These are phyloP conservation scores for Patella pellucida DNA, from an alignment of 2,888 invertebrate genomes.

Conservation along the genomic window DNA sequence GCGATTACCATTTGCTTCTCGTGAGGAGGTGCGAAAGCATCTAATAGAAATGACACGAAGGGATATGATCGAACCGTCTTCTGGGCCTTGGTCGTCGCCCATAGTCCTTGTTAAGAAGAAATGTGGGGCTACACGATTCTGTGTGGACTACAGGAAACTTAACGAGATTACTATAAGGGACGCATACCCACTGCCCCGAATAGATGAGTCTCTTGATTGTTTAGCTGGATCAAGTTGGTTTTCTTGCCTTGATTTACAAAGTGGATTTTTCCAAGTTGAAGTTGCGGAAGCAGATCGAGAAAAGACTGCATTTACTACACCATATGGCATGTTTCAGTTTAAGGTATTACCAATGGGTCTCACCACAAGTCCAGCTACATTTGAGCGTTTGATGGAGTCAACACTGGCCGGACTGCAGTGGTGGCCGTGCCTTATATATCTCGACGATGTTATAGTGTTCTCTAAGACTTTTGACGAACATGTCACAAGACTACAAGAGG, in stretches of 20 bases:
- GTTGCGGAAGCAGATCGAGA: slow-evolving; percentile 7
- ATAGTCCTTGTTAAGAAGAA: not conserved
- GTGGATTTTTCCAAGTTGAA: slow-evolving; percentile 16
- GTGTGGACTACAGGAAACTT: not conserved
- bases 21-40: not conserved
- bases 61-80: not conserved
- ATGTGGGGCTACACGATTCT: not conserved
- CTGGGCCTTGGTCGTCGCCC: not conserved
- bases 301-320: slow-evolving; percentile 16
- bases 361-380: slow-evolving; percentile 3
- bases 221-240: not conserved
- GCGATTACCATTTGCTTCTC: not conserved
- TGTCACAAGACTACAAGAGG: not conserved
- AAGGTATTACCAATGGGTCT: too few species aligned
- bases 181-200: not conserved
- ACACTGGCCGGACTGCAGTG: slow-evolving; percentile 20
- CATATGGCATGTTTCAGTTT: slow-evolving; percentile 14
- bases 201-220: not conserved
- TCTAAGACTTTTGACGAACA: slow-evolving; percentile 16
- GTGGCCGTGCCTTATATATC: slow-evolving; percentile 9
- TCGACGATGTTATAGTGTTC: slow-evolving; percentile 14
- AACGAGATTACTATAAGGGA: not conserved
- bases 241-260: slow-evolving; percentile 7
- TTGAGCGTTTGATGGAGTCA: slow-evolving; percentile 20
- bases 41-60: not conserved